These are phyloP conservation scores for Microcebus murinus DNA, from an alignment of 2,113 vertebrate species.

Conservation along the genomic window DNA sequence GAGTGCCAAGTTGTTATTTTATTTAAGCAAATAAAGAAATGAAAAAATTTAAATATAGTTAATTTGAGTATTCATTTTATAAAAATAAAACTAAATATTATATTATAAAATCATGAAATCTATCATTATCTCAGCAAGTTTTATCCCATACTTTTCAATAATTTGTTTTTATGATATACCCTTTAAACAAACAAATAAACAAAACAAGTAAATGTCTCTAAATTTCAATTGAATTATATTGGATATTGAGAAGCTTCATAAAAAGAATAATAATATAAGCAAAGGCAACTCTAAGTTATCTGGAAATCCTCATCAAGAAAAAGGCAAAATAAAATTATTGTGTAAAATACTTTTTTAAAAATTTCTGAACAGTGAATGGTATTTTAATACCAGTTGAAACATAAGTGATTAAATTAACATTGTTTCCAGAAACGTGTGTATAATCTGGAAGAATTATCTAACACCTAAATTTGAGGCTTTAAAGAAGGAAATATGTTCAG, in stretches of 20 bases:
- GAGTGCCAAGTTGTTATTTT: background rate
- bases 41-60: background rate
- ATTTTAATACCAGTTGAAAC: background rate
- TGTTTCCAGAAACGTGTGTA: background rate
- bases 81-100: background rate
- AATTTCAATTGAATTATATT: background rate
- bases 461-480: background rate
- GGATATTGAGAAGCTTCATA: background rate
- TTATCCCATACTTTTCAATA: background rate
- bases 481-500: background rate
- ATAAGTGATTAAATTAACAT: background rate
- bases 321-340: background rate
- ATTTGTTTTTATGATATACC: background rate
- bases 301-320: background rate
- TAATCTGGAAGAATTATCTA: background rate
- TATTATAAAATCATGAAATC: background rate
- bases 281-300: background rate
- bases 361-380: background rate
- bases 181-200: background rate
- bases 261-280: background rate
- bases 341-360: background rate
- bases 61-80: background rate
- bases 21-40: conserved; percentile 19
- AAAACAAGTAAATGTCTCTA: background rate
- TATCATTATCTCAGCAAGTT: background rate